Conservation (phyloP, 2,113 vertebrate genomes). For the Hyperopisus bebe region DNA sequence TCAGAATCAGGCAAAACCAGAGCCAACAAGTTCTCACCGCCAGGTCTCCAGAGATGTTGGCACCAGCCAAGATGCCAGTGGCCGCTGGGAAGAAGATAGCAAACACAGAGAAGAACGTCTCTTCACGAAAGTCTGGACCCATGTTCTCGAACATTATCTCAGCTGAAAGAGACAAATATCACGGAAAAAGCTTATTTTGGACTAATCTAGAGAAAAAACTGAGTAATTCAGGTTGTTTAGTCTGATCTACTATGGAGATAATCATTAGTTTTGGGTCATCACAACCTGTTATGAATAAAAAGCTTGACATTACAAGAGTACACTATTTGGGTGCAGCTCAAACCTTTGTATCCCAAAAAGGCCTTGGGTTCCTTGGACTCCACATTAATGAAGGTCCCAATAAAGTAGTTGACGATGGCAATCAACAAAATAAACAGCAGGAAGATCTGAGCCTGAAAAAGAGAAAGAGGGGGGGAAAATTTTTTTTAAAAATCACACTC, state of each 20-base stretch:
- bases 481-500: background rate
- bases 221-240: background rate
- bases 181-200: background rate
- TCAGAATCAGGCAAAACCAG: background rate
- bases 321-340: background rate
- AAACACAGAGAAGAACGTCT: constrained; percentile 92
- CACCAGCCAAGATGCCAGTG: constrained; percentile 93
- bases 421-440: constrained; percentile 80
- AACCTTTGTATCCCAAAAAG: constrained; percentile 87
- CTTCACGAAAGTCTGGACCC: constrained; percentile 75
- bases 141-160: constrained; percentile 90
- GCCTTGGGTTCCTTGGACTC: constrained; percentile 76
- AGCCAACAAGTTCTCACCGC: constrained; percentile 66
- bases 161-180: constrained; percentile 47
- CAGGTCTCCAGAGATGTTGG: constrained; percentile 98
- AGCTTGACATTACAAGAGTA: background rate
- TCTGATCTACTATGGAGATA: background rate
- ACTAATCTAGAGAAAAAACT: background rate
- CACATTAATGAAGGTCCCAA: constrained; percentile 83
- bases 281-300: background rate
- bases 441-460: constrained; percentile 83
- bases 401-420: constrained; percentile 85
- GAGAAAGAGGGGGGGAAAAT: constrained; percentile 30
- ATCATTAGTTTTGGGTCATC: background rate
- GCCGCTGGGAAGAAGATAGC: constrained; percentile 97